A percentile compares a stretch with the other conserved stretches of the same genome.
Conservation (phyloP, 2,888 invertebrate species). For the Noctua janthe region DNA sequence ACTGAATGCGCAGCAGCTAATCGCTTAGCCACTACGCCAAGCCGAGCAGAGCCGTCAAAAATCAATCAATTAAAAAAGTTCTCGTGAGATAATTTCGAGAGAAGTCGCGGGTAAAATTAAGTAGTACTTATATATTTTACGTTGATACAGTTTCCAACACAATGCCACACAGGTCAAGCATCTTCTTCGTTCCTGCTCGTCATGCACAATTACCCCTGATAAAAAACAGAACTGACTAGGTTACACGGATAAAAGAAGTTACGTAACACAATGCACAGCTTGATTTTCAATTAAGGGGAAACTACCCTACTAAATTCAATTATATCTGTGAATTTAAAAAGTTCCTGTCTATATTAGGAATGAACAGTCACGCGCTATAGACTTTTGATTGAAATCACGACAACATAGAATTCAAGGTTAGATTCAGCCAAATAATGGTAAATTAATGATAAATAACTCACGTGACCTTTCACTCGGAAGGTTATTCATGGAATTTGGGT, state of each 20-base stretch:
- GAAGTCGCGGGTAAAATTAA: background rate
- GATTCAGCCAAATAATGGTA: conserved; percentile 28
- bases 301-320: background rate
- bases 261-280: background rate
- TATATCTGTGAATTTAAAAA: background rate
- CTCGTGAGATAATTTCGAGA: background rate
- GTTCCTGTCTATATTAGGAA: background rate
- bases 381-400: conserved; percentile 39
- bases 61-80: background rate
- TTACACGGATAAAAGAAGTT: background rate
- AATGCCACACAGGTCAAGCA: too few species aligned
- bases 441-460: conserved; percentile 37
- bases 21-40: too few species aligned
- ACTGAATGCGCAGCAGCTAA: too few species aligned
- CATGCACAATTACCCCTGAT: background rate
- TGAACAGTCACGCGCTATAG: background rate
- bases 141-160: background rate
- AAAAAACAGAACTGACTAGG: background rate
- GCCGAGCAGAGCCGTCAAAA: too few species aligned
- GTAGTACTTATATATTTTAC: background rate
- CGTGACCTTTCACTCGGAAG: conserved; percentile 10
- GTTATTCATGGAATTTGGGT: conserved; percentile 6
- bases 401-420: conserved; percentile 16
- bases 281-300: background rate
- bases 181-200: background rate